phyloP scores from a whole-genome alignment of 2,797 vertebrate species.

The Cynodonichthys magdalenae region DNA sequence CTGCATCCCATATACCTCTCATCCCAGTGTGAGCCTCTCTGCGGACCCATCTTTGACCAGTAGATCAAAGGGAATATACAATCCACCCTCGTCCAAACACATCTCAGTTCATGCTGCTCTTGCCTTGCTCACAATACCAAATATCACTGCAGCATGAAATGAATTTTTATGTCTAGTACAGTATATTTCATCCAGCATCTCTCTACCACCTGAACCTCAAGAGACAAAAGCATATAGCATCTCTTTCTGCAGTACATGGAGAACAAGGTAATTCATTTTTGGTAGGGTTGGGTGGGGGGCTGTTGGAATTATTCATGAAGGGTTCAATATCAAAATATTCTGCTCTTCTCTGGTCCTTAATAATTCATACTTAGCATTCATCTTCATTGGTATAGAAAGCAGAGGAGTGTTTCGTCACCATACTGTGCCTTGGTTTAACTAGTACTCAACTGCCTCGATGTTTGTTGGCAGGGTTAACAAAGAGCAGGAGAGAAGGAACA shows the following conservation, averaged over 20 bases:
- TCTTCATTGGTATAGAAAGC: constrained; percentile 67
- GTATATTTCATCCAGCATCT: constrained; percentile 45
- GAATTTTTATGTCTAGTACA: constrained; percentile 45
- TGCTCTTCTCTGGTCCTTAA: constrained; percentile 63
- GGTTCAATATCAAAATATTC: constrained; percentile 79
- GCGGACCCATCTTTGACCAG: constrained; percentile 69
- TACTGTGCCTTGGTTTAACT: constrained; percentile 43
- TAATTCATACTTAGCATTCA: constrained; percentile 75
- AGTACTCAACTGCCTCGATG: constrained; percentile 26
- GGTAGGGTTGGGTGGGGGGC: constrained; percentile 25
- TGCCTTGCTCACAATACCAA: constrained; percentile 42
- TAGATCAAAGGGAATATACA: constrained; percentile 78
- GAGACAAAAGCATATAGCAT: constrained; percentile 42
- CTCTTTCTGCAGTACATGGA: constrained; percentile 45
- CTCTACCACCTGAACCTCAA: constrained; percentile 30
- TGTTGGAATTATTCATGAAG: constrained; percentile 79
- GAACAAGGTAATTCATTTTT: constrained; percentile 71
- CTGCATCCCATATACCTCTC: constrained; percentile 58
- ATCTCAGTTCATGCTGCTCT: constrained; percentile 30
- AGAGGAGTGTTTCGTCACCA: constrained; percentile 70
- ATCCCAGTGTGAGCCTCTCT: constrained; percentile 61
- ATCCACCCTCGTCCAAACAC: constrained; percentile 60
- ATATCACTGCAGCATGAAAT: constrained; percentile 44
- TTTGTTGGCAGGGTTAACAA: constrained; percentile 49
- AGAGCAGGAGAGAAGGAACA: constrained; percentile 53